phyloP scores from a whole-genome alignment of 2,113 vertebrate genomes.

The Epinephelus fuscoguttatus region DNA sequence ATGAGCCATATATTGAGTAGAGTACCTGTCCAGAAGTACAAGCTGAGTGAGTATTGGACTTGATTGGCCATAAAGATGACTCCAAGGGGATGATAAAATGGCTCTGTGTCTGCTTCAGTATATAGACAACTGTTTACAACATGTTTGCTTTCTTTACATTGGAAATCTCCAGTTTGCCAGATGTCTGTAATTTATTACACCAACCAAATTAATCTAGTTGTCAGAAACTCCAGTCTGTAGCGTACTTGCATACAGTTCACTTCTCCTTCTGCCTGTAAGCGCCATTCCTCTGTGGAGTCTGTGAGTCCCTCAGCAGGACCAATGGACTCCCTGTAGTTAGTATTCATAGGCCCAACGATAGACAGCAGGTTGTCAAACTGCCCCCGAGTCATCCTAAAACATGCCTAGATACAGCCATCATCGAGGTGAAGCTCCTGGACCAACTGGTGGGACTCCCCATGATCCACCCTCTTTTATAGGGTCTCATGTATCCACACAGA shows the following conservation, averaged over 20 bases:
- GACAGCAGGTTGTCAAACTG: too few species aligned
- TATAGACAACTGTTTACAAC: background rate
- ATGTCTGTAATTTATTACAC: background rate
- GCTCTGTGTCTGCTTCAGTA: background rate
- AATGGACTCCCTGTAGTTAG: too few species aligned
- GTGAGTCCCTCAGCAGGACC: too few species aligned
- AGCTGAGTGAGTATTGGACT: background rate
- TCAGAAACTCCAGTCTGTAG: background rate
- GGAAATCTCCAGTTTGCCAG: background rate
- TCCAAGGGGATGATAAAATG: background rate
- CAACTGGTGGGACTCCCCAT: too few species aligned
- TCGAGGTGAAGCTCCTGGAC: too few species aligned
- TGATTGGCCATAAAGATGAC: background rate
- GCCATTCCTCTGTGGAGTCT: too few species aligned
- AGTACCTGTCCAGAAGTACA: background rate
- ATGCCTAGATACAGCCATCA: too few species aligned
- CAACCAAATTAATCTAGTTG: background rate
- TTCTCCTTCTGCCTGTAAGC: background rate
- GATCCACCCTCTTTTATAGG: too few species aligned
- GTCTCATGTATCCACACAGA: too few species aligned
- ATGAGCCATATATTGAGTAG: background rate
- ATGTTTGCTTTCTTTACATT: background rate
- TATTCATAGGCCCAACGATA: too few species aligned
- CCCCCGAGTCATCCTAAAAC: too few species aligned
- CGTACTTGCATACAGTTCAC: rapidly evolving